Evolutionary conservation across 2,888 invertebrate genomes (phyloP).

Genomic region (Stomorhina lunata): DNA sequence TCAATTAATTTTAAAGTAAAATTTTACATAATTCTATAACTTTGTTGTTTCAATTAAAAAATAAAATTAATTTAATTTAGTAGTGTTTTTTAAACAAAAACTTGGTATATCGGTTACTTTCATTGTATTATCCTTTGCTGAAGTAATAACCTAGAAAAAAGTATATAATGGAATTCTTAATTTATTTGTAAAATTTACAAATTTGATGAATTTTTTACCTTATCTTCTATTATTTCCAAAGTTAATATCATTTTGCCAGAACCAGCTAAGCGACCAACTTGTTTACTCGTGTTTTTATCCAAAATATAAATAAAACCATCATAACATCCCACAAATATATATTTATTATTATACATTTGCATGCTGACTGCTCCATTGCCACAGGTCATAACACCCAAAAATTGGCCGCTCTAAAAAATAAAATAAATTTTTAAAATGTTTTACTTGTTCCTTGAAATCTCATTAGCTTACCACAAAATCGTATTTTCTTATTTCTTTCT

Average conservation of each 20-base stretch:
- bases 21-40: background rate
- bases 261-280: conserved; percentile 84
- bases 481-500: conserved; percentile 86
- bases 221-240: conserved; percentile 84
- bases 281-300: conserved; percentile 80
- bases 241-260: conserved; percentile 87
- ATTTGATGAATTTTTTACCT: conserved; percentile 79
- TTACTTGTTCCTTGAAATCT: background rate
- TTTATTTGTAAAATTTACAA: background rate
- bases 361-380: conserved; percentile 88
- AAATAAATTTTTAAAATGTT: background rate
- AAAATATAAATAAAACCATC: conserved; percentile 89
- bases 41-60: background rate
- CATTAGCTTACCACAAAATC: conserved; percentile 85
- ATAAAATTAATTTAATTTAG: conserved; percentile 7
- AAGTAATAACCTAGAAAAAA: conserved; percentile 83
- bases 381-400: conserved; percentile 82
- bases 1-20: background rate
- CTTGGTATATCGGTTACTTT: conserved; percentile 84
- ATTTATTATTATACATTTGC: conserved; percentile 83
- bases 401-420: conserved; percentile 82
- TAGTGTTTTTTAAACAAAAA: conserved; percentile 50
- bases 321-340: conserved; percentile 87
- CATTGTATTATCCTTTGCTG: conserved; percentile 85
- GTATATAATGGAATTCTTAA: background rate